Percentiles rank a stretch among this genome's conserved stretches.
Conservation (phyloP, 2,113 vertebrate genomes). For the Lepus timidus region DNA sequence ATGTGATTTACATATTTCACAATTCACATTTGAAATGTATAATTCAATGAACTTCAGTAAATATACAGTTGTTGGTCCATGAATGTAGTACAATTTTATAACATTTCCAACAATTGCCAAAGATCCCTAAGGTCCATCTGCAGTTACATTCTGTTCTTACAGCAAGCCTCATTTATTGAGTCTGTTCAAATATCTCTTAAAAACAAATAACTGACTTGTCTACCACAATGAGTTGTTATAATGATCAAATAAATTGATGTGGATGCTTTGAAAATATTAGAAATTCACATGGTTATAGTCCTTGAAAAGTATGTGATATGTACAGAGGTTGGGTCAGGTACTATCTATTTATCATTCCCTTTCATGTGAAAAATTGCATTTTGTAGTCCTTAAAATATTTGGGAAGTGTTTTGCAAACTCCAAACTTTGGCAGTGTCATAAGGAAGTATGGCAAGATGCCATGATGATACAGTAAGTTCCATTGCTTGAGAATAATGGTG, state of each 20-base stretch:
- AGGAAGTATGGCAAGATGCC: neutral
- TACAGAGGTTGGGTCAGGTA: neutral
- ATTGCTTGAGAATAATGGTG: neutral
- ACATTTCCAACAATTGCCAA: neutral
- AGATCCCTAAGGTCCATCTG: neutral
- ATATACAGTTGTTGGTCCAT: neutral
- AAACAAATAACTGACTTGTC: neutral
- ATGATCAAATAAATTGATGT: neutral
- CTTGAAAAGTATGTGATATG: neutral
- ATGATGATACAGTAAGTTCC: neutral
- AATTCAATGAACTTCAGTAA: neutral
- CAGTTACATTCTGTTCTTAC: neutral
- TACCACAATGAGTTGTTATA: neutral
- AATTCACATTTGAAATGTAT: neutral
- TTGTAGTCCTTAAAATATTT: neutral
- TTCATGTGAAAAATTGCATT: neutral
- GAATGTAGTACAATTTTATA: neutral
- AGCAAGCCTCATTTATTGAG: neutral
- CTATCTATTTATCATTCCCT: neutral
- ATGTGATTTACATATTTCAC: neutral
- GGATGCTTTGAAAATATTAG: neutral
- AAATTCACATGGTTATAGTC: neutral
- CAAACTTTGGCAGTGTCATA: neutral
- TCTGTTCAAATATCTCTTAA: neutral
- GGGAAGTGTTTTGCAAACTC: neutral